A percentile compares a stretch with the other conserved stretches of the same genome.
Conservation (phyloP, 2,113 vertebrate species). For the Sebastes fasciatus region DNA sequence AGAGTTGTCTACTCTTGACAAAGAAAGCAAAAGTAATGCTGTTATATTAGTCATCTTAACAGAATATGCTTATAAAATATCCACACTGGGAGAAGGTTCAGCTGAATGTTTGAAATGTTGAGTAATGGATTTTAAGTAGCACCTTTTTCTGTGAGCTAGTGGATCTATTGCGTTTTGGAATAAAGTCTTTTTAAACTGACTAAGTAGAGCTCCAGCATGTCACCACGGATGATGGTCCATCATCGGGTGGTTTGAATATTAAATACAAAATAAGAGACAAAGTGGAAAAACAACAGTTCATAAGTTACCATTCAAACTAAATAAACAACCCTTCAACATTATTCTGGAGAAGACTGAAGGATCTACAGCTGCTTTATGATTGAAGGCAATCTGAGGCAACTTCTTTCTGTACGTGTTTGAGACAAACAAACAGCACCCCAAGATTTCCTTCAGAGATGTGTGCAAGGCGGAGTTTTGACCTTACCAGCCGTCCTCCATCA, state of each 20-base stretch:
- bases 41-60: constrained; percentile 46
- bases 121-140: constrained; percentile 67
- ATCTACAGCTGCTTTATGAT: constrained; percentile 77
- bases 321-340: constrained; percentile 60
- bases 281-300: constrained; percentile 61
- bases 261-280: constrained; percentile 68
- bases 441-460: constrained; percentile 69
- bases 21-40: constrained; percentile 47
- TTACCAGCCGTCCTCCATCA: constrained; percentile 67
- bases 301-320: constrained; percentile 67
- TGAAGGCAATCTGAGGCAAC: constrained; percentile 77
- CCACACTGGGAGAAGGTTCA: constrained; percentile 41
- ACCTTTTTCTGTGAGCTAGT: constrained; percentile 58
- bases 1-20: constrained; percentile 41
- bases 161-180: constrained; percentile 76
- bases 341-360: constrained; percentile 61
- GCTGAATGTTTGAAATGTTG: constrained; percentile 43
- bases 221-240: constrained; percentile 57
- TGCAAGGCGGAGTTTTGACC: constrained; percentile 1
- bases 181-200: constrained; percentile 64
- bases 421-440: constrained; percentile 48
- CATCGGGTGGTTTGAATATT: constrained; percentile 55
- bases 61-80: constrained; percentile 44
- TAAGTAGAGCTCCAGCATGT: constrained; percentile 75
- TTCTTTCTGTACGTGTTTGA: constrained; percentile 67